Conservation (phyloP, 35 echinoderm and acorn worm genomes). For the Hemicentrotus pulcherrimus region DNA sequence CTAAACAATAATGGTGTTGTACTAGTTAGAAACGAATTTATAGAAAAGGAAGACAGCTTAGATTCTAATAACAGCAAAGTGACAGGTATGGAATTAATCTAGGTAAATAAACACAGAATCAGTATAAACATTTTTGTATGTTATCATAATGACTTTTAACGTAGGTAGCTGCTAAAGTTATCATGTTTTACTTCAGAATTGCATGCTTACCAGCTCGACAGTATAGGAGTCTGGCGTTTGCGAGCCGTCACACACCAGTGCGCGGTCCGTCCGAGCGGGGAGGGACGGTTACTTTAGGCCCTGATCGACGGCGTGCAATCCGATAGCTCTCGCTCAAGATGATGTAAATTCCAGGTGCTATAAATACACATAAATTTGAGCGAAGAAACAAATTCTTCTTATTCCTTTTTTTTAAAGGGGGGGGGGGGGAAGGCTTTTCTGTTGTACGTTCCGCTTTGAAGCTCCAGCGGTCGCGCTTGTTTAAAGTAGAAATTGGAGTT, state of each 20-base stretch:
- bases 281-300: constrained; percentile 4
- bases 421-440: background rate
- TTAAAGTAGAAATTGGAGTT: constrained; percentile 32
- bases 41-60: too few species aligned
- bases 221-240: background rate
- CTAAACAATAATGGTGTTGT: too few species aligned
- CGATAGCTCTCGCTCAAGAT: constrained; percentile 28
- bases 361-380: background rate
- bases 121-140: background rate
- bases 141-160: background rate
- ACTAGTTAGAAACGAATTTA: too few species aligned
- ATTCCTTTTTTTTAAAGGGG: background rate
- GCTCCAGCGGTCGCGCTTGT: background rate
- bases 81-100: background rate
- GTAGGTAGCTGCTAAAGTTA: background rate
- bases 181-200: background rate
- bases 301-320: constrained; percentile 32
- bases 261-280: background rate
- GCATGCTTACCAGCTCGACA: background rate
- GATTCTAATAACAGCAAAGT: too few species aligned
- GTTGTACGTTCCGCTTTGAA: background rate
- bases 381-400: background rate
- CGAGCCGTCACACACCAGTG: constrained; percentile 19
- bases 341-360: constrained; percentile 35
- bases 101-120: background rate